These are phyloP conservation scores for Drosophila sproati DNA, from an alignment of 1,140 invertebrate species.

Conservation along the genomic window DNA sequence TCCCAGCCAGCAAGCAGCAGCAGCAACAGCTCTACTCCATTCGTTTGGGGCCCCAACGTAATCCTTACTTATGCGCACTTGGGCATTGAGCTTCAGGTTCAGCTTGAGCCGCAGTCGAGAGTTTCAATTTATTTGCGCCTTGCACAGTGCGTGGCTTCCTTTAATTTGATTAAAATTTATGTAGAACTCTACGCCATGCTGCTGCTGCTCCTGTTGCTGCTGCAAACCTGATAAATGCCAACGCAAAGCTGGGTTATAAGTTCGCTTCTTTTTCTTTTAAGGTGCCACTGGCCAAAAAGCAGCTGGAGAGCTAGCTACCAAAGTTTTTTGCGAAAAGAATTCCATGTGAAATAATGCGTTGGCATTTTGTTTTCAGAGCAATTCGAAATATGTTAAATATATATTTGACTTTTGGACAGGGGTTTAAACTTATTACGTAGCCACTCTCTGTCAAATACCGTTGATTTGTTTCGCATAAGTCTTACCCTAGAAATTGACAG, in stretches of 20 bases:
- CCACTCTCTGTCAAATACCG: too few species aligned
- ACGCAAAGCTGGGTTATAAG: slow-evolving; percentile 16
- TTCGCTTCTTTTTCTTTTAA: neutral
- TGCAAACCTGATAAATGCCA: slow-evolving; percentile 45
- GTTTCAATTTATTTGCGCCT: slow-evolving; percentile 70
- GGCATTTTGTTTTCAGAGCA: neutral
- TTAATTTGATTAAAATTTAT: slow-evolving; percentile 83
- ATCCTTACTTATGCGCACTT: slow-evolving; percentile 78
- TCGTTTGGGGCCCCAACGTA: slow-evolving; percentile 46
- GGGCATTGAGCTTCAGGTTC: slow-evolving; percentile 21
- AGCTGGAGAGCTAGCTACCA: slow-evolving; percentile 9
- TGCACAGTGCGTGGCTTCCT: slow-evolving; percentile 55
- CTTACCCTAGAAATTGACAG: too few species aligned
- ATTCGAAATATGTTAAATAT: neutral
- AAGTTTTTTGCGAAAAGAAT: neutral
- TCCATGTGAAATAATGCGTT: slow-evolving; percentile 10
- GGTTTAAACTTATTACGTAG: too few species aligned
- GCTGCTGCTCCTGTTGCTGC: slow-evolving; percentile 7
- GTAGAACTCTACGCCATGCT: slow-evolving; percentile 46
- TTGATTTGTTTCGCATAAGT: too few species aligned
- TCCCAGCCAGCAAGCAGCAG: slow-evolving; percentile 15
- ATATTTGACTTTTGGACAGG: too few species aligned
- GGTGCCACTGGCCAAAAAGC: slow-evolving; percentile 8
- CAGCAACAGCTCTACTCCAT: slow-evolving; percentile 8
- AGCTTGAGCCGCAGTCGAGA: slow-evolving; percentile 8